phyloP scores from a whole-genome alignment of 1,140 invertebrate species.

The Drosophila malerkotliana region DNA sequence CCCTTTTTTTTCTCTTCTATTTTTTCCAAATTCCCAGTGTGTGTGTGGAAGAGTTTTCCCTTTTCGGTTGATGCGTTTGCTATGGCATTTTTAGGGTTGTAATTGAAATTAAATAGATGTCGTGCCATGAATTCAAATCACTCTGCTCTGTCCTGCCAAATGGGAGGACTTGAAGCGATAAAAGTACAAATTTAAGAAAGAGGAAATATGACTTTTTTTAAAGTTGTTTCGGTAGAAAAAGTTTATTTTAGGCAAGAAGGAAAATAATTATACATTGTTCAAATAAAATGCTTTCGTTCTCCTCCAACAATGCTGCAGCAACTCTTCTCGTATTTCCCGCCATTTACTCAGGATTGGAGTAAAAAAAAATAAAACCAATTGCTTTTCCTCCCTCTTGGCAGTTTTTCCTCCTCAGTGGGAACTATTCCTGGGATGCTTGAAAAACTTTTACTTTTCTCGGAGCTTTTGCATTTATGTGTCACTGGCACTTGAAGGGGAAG shows the following conservation, averaged over 20 bases:
- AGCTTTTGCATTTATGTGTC: slow-evolving; percentile 50
- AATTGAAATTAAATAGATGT: slow-evolving; percentile 82
- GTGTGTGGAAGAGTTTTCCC: slow-evolving; percentile 40
- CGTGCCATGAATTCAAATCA: slow-evolving; percentile 79
- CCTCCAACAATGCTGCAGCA: neutral
- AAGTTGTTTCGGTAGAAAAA: neutral
- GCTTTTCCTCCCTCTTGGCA: slow-evolving; percentile 29
- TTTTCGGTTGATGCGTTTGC: slow-evolving; percentile 75
- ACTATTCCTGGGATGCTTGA: slow-evolving; percentile 38
- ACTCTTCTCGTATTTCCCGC: slow-evolving; percentile 9
- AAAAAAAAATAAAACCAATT: slow-evolving; percentile 16
- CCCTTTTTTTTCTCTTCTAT: slow-evolving; percentile 4
- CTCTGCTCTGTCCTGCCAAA: slow-evolving; percentile 29
- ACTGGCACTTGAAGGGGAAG: slow-evolving; percentile 44
- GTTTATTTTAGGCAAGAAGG: neutral
- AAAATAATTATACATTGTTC: neutral
- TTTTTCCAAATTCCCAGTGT: slow-evolving; percentile 12
- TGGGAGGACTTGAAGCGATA: slow-evolving; percentile 49
- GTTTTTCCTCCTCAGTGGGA: neutral
- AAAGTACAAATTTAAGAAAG: slow-evolving; percentile 7
- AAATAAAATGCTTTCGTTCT: neutral
- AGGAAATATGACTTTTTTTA: neutral
- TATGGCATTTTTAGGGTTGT: slow-evolving; percentile 75
- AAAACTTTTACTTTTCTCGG: slow-evolving; percentile 51
- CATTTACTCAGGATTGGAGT: slow-evolving; percentile 8